A percentile compares a stretch with the other conserved stretches of the same genome.
These are phyloP conservation scores for Oasisia sp. DNA, from an alignment of 2,888 invertebrate genomes.

Conservation along the genomic window DNA sequence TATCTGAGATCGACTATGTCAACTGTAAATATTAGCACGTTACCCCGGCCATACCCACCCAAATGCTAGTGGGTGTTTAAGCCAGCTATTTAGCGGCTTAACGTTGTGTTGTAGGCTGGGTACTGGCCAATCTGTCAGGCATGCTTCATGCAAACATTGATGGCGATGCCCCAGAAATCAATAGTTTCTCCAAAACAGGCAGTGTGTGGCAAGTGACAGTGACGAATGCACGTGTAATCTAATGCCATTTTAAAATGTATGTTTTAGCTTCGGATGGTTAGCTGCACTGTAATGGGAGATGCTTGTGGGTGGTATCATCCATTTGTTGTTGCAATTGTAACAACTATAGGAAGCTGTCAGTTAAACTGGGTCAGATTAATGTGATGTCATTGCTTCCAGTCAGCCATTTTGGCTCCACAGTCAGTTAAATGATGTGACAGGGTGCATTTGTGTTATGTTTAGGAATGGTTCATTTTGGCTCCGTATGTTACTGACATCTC, in stretches of 20 bases:
- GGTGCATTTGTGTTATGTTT: neutral
- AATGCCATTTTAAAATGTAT: constrained; percentile 20
- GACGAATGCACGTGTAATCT: constrained; percentile 14
- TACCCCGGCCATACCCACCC: constrained; percentile 23
- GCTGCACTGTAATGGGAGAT: neutral
- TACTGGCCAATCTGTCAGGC: constrained; percentile 21
- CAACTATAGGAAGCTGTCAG: constrained; percentile 14
- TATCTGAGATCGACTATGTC: constrained; percentile 19
- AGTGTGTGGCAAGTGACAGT: constrained; percentile 7
- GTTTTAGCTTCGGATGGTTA: constrained; percentile 22
- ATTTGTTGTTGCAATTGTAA: constrained; percentile 1
- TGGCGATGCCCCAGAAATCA: constrained; percentile 14
- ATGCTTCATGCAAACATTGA: constrained; percentile 18
- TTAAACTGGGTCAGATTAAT: constrained; percentile 19
- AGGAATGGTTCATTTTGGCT: neutral
- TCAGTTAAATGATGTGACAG: neutral
- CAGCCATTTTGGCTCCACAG: constrained; percentile 20
- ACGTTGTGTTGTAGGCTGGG: neutral
- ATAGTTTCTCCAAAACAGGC: constrained; percentile 24
- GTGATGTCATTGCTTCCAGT: neutral
- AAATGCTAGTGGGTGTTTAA: constrained; percentile 18
- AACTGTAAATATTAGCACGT: constrained; percentile 19
- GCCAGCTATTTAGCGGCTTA: constrained; percentile 5
- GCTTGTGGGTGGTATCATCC: constrained; percentile 20
- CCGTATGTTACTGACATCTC: neutral